Evolutionary conservation across 92 coral and sea anemone genomes (phyloP), one percentile per base, ranked within the genome.

Genomic region (Porites cylindrica): DNA sequence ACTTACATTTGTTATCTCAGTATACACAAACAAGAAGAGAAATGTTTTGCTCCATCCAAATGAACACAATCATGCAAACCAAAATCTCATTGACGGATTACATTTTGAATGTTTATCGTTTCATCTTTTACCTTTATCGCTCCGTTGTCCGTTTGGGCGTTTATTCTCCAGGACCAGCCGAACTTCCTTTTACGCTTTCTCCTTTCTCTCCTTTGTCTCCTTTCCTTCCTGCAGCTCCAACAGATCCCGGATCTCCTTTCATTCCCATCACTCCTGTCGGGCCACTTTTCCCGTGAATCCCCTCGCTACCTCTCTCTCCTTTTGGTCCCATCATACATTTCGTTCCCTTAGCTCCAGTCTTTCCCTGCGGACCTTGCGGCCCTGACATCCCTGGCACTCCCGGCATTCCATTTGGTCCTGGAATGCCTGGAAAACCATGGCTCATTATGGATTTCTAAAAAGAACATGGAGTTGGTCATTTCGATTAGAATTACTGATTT

Each of bases 191-290:
- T 7, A 18, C 58, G 7, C 13, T 72, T 70, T 70, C 75, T 70
- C 75, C 76, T 8, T 72, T 72, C 20, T 38, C 61, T 38, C 78
- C 76, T 10, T 38, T 72, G 76, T 1, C 19, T 51, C 78, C 80
- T 23, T 20, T 76, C 58, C 0, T 62, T 62, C 51, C 80, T 63
- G 16, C 14, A 53, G 66, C 29, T 76, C 66, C 80, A 32, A 19
- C 65, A 63, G 11, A 54, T 56, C 24, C 80, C 51, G 20, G 51
- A 2, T 43, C 60, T 50, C 77, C 77, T 6, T 72, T 72, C 50
- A 23, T 72, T n/a, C n/a, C n/a, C n/a, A n/a, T n/a, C n/a, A n/a
- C n/a, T 20, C 77, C 58, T 7, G 14, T 17, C 32, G 9, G 13
- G 10, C 65, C 77, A 7, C 12, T 56, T 51, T 75, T 38, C 64